A percentile compares a stretch with the other conserved stretches of the same genome.
Evolutionary conservation across 2,797 vertebrate species (phyloP).

Genomic region (Denticeps clupeoides): DNA sequence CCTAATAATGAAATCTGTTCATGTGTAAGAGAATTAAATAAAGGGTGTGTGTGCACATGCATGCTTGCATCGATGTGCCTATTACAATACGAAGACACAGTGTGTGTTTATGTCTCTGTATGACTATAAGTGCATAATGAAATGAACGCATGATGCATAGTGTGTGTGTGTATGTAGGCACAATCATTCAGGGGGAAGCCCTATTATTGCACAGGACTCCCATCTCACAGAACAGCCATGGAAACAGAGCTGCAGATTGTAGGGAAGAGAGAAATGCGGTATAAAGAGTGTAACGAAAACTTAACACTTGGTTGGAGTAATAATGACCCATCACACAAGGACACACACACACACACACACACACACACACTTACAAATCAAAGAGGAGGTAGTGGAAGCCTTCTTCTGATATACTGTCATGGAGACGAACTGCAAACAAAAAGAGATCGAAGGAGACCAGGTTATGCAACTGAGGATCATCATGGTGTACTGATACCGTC

Average conservation of each 20-base stretch:
- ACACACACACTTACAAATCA: slow-evolving; percentile 80
- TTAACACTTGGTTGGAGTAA: too few species aligned
- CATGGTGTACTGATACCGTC: too few species aligned
- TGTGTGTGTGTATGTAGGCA: not conserved
- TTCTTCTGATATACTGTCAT: slow-evolving; percentile 98
- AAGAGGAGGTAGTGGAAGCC: slow-evolving; percentile 96
- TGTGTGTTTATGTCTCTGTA: not conserved
- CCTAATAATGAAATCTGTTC: too few species aligned
- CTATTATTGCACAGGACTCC: not conserved
- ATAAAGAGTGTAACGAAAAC: too few species aligned
- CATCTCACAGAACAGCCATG: not conserved
- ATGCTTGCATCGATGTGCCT: too few species aligned
- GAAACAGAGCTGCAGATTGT: not conserved
- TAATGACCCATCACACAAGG: too few species aligned
- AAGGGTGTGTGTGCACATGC: too few species aligned
- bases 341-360: slow-evolving; percentile 19
- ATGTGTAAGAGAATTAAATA: too few species aligned
- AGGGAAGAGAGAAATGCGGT: not conserved
- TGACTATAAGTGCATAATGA: not conserved
- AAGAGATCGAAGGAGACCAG: slow-evolving; percentile 24
- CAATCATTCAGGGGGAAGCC: not conserved
- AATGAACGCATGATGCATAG: too few species aligned
- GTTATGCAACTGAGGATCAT: slow-evolving; percentile 42
- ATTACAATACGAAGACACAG: too few species aligned
- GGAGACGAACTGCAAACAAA: slow-evolving; percentile 75